Evolutionary conservation across 2,888 invertebrate species (phyloP).

Genomic region (Plusia festucae): DNA sequence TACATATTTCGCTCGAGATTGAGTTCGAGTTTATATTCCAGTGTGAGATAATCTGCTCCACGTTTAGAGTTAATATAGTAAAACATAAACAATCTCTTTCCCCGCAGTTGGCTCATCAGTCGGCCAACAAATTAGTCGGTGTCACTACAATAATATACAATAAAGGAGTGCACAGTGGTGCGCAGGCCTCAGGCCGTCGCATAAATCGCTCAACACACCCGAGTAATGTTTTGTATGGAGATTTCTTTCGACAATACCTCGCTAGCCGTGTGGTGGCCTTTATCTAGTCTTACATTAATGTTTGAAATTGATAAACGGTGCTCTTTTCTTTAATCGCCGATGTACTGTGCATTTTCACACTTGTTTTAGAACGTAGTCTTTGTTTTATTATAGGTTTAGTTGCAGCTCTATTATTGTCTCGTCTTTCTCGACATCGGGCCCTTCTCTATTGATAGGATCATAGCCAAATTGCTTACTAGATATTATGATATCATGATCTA

Average conservation of each 20-base stretch:
- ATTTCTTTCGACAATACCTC: constrained; percentile 86
- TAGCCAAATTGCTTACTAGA: constrained; percentile 73
- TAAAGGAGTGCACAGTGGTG: constrained; percentile 80
- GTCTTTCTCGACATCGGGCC: constrained; percentile 52
- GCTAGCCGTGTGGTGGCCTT: constrained; percentile 82
- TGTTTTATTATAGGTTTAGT: constrained; percentile 24
- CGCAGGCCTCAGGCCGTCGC: constrained; percentile 79
- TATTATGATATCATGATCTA: constrained; percentile 85
- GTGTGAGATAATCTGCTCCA: constrained; percentile 60
- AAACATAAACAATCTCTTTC: constrained; percentile 83
- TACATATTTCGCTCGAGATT: constrained; percentile 26
- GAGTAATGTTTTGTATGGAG: constrained; percentile 89
- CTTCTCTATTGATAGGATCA: constrained; percentile 64
- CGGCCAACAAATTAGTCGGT: constrained; percentile 88
- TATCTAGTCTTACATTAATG: constrained; percentile 87
- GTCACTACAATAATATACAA: constrained; percentile 89
- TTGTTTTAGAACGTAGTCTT: constrained; percentile 25
- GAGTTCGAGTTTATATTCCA: constrained; percentile 50
- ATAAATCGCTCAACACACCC: constrained; percentile 87
- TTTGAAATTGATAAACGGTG: constrained; percentile 81
- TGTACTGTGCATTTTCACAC: constrained; percentile 48
- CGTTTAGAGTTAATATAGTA: constrained; percentile 75
- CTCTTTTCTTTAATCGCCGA: constrained; percentile 63
- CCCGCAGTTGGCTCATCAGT: constrained; percentile 85
- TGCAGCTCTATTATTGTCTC: constrained; percentile 39